Base-by-base conservation (phyloP, 2,113 vertebrate species). In the Tursiops truncatus region DNA sequence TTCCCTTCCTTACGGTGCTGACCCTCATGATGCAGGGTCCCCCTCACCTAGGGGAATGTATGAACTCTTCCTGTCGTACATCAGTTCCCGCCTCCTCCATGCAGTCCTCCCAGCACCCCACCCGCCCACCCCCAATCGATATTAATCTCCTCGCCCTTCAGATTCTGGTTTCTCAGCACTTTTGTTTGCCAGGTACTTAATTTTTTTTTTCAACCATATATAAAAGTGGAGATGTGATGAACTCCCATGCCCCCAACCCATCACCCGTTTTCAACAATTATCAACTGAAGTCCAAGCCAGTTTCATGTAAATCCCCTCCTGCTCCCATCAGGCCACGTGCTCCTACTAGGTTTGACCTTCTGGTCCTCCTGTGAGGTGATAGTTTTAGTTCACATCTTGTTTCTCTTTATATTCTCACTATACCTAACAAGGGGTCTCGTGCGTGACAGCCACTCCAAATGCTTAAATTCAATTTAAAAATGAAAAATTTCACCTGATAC, bases 391-490 rank as follows among this genome's bases (percentile, higher is more conserved):
- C 26, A 14, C 21, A 31, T 73, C 58, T 85, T 84, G 31, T 36
- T 92, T 11, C 31, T 79, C n/a, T 92, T 33, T 41, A 28, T 50
- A 76, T 31, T 63, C 62, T 83, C 21, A n/a, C 10, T 25, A 38
- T 14, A 83, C 33, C 25, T 74, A 38, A 68, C 67, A 44, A 88
- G 26, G 6, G 70, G 44, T 63, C 36, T 89, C 2, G 13, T 53
- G 18, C 70, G 33, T 67, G 36, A 63, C 2, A 41, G 17, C 56
- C 12, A 80, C 21, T 73, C 38, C 18, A 31, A 84, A 38, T 53
- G n/a, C 73, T 96, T 81, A 60, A 89, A 70, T 84, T 91, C 47
- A 68, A 68, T 38, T 60, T 25, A 26, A 77, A 95, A 91, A 91
- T 62, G 33, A 18, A 68, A 31, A 70, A 25, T 26, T 62, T 85